A percentile compares a stretch with the other conserved stretches of the same genome.
Evolutionary conservation across 2,113 vertebrate species (phyloP).

Genomic region (Anoura caudifer): DNA sequence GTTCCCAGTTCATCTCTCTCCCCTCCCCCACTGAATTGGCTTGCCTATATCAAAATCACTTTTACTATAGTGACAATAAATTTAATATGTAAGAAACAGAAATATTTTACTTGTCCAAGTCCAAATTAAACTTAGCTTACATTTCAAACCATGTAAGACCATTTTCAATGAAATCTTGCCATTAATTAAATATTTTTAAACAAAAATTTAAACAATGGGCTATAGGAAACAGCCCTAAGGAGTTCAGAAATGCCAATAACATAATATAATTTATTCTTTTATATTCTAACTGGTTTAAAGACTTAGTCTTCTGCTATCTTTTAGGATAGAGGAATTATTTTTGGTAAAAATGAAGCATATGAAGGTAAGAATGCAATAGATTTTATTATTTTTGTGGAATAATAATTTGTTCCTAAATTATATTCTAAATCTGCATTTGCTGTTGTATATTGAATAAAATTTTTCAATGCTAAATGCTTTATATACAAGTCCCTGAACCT

Average conservation of each 20-base stretch:
- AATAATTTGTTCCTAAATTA: constrained; percentile 21
- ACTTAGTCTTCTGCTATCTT: neutral
- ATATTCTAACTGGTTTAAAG: neutral
- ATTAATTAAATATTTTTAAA: neutral
- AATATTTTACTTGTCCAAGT: neutral
- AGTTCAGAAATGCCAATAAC: constrained; percentile 13
- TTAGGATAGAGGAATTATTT: neutral
- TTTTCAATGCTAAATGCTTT: constrained; percentile 25
- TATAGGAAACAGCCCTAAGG: neutral
- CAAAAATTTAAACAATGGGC: neutral
- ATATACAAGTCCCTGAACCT: neutral
- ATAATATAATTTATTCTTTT: neutral
- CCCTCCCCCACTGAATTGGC: neutral
- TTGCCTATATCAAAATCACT: neutral
- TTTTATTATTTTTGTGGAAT: constrained; percentile 30
- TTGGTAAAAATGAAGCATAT: constrained; percentile 30
- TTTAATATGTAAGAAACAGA: neutral
- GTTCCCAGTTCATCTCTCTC: neutral
- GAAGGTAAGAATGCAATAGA: neutral
- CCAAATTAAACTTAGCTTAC: neutral
- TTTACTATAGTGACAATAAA: neutral
- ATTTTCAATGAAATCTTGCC: neutral
- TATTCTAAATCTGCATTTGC: neutral
- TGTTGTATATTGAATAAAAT: neutral
- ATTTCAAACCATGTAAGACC: neutral